phyloP scores from a whole-genome alignment of 2,797 vertebrate species.

The Tangara arthus region DNA sequence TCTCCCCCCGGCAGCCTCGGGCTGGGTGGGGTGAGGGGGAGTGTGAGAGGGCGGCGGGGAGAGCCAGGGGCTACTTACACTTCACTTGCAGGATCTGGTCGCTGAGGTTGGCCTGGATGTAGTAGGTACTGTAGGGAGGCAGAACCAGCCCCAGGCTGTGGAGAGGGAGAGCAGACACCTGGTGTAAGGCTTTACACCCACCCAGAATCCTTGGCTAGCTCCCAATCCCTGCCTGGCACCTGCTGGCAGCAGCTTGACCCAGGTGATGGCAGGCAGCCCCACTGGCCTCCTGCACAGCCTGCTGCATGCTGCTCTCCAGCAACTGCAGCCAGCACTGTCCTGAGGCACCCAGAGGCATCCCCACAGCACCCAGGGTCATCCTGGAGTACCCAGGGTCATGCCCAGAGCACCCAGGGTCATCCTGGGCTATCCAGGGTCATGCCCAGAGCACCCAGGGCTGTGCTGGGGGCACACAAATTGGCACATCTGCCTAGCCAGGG shows the following conservation, averaged over 20 bases:
- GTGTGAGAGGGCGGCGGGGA: conserved; percentile 60
- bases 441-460: background rate
- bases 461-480: background rate
- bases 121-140: conserved; percentile 94
- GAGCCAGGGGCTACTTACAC: conserved; percentile 90
- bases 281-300: background rate
- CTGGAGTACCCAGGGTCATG: background rate
- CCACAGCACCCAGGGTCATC: too few relatives aligned
- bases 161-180: conserved; percentile 22
- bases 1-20: background rate
- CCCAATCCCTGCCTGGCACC: background rate
- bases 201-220: background rate
- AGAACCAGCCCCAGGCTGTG: conserved; percentile 93
- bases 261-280: background rate
- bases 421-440: too few relatives aligned
- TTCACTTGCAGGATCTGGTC: conserved; percentile 99
- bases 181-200: background rate
- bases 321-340: background rate
- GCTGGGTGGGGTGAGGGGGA: conserved; percentile 36
- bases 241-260: background rate
- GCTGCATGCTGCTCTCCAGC: background rate
- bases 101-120: conserved; percentile 97
- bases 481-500: background rate
- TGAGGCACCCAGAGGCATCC: background rate
- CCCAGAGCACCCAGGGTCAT: background rate